Conservation (phyloP, 2,113 vertebrate genomes). For the Nannobrachium achirus region DNA sequence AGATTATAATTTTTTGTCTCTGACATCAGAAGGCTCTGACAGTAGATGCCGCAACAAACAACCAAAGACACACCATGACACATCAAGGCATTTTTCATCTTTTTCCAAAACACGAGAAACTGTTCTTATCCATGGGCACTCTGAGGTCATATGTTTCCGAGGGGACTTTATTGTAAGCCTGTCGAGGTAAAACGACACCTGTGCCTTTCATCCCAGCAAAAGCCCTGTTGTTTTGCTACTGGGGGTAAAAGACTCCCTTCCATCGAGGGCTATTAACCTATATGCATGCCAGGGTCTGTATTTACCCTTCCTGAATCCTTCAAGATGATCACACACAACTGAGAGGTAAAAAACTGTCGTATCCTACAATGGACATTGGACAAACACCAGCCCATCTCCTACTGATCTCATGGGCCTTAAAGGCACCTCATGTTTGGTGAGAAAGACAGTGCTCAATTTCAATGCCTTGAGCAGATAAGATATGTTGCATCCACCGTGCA, state of each 20-base stretch:
- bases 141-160: constrained; percentile 56
- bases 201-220: constrained; percentile 62
- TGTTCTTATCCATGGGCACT: constrained; percentile 49
- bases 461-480: constrained; percentile 49
- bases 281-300: constrained; percentile 14
- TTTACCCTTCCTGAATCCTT: constrained; percentile 30
- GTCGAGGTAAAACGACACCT: constrained; percentile 66
- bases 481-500: constrained; percentile 30
- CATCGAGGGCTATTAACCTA: constrained; percentile 37
- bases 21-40: not conserved
- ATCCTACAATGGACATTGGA: too few species aligned
- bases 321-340: constrained; percentile 14
- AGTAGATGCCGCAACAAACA: too few species aligned
- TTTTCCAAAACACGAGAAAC: constrained; percentile 39
- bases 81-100: constrained; percentile 2
- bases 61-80: not conserved
- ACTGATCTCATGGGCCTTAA: constrained; percentile 11
- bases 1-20: not conserved
- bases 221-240: constrained; percentile 57
- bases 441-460: constrained; percentile 58
- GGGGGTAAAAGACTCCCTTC: constrained; percentile 15
- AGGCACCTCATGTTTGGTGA: constrained; percentile 34
- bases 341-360: not conserved
- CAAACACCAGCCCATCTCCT: not conserved
- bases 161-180: constrained; percentile 60